phyloP scores from a whole-genome alignment of 2,797 vertebrate species.

The Alauda arvensis region DNA sequence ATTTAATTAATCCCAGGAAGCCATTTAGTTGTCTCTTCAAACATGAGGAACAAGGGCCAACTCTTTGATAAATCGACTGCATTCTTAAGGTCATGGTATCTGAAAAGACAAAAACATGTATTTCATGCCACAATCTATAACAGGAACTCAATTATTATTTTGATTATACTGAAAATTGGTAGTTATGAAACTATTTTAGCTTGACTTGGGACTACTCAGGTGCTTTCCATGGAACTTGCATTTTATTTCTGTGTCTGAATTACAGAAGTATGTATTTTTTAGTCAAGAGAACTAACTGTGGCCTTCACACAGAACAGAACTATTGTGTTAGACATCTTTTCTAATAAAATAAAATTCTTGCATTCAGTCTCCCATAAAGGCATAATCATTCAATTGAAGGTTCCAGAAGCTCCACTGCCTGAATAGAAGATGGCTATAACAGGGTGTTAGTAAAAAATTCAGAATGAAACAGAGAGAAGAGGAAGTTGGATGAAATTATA shows the following conservation, averaged over 20 bases:
- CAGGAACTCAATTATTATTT: background rate
- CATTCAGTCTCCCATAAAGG: background rate
- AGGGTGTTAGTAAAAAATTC: background rate
- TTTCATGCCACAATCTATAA: background rate
- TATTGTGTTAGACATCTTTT: background rate
- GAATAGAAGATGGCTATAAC: background rate
- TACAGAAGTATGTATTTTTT: background rate
- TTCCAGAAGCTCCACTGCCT: background rate
- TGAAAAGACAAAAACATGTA: constrained; percentile 5
- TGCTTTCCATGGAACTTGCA: background rate
- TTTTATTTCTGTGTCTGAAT: background rate
- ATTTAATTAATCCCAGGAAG: background rate
- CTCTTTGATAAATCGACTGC: constrained; percentile 59
- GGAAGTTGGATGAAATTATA: constrained; percentile 17
- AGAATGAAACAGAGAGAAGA: background rate
- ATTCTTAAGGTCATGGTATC: constrained; percentile 58
- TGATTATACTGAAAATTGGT: background rate
- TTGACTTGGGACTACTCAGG: background rate
- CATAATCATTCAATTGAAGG: background rate
- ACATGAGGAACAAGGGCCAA: constrained; percentile 57
- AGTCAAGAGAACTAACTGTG: background rate
- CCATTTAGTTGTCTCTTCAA: constrained; percentile 34
- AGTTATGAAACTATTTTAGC: background rate
- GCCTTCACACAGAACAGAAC: background rate
- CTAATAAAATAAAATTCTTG: background rate